Conservation (phyloP, 2,113 vertebrate species). For the Enhydra lutris region DNA sequence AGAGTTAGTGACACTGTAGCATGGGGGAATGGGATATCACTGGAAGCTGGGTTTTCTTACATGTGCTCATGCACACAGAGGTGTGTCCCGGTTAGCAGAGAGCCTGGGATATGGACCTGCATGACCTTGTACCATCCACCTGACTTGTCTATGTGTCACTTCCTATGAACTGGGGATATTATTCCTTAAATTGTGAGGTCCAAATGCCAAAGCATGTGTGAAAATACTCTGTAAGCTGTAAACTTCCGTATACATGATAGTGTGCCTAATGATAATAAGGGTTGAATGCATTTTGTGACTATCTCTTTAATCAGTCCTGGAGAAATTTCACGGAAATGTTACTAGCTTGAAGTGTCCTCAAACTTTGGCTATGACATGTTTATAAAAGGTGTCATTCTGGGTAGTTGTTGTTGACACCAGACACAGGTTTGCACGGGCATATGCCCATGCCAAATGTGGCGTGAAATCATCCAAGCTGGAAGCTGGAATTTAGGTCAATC, state of each 20-base stretch:
- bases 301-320: neutral
- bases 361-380: neutral
- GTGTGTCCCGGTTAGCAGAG: neutral
- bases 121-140: rapidly evolving
- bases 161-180: neutral
- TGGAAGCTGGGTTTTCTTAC: neutral
- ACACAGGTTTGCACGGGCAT: neutral
- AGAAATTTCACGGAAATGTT: neutral
- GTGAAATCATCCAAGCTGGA: conserved; percentile 53
- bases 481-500: conserved; percentile 60
- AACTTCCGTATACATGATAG: rapidly evolving
- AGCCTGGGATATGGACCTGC: rapidly evolving
- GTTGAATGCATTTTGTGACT: neutral
- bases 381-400: neutral
- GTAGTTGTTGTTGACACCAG: neutral
- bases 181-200: neutral
- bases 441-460: conserved; percentile 40
- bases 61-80: rapidly evolving
- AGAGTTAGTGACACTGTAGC: neutral
- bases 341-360: neutral
- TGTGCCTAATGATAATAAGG: no score
- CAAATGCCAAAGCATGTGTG: neutral
- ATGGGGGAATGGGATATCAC: neutral
- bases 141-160: neutral
- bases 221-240: neutral